Evolutionary conservation across 2,888 invertebrate genomes (phyloP), one percentile per base, ranked within the genome.

Genomic region (Pollenia griseotomentosa): DNA sequence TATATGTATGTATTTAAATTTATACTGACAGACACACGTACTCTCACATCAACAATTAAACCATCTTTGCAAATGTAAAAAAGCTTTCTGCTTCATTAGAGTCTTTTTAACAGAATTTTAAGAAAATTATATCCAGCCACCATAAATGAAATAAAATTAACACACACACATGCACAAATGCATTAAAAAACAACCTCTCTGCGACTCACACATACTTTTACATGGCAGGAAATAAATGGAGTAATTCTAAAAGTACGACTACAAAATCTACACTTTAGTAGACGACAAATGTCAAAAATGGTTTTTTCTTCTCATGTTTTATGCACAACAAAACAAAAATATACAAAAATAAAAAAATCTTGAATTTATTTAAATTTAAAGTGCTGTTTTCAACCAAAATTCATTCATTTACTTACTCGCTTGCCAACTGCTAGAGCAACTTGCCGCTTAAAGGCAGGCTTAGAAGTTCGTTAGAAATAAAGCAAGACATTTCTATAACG

Each of bases 11-110:
- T 11, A 40, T 51, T 40, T 4, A n/a, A 55, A 16, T 53, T 42
- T 12, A 23, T 11, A 71, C n/a, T 16, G 46, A 74, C 8, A 55
- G 5, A 44, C 59, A 63, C 5, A 66, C 4, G 11, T 40, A 44
- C n/a, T 59, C 11, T 40, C 42, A 63, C 12, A 10, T 42, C 42
- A n/a, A 59, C 6, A 12, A 51, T 48, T 3, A 68, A 23, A 16
- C n/a, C 66, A 66, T 48, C 10, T 68, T 68, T 68, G 40, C 3
- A 55, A 46, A 23, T 33, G 65, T 14, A 65, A 42, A 40, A 71
- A 79, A 78, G 40, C 57, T 44, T 65, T 81, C 77, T 87, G 77
- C 81, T 81, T 83, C 80, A 87, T 83, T 87, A 87, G 83, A 87
- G 83, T 73, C 73, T 83, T 80, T 87, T 78, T 73, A 77, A 11